Percentiles rank a stretch among this genome's conserved stretches.
These are phyloP conservation scores for Periophthalmus modestus DNA, from an alignment of 2,113 vertebrate species.

Conservation along the genomic window DNA sequence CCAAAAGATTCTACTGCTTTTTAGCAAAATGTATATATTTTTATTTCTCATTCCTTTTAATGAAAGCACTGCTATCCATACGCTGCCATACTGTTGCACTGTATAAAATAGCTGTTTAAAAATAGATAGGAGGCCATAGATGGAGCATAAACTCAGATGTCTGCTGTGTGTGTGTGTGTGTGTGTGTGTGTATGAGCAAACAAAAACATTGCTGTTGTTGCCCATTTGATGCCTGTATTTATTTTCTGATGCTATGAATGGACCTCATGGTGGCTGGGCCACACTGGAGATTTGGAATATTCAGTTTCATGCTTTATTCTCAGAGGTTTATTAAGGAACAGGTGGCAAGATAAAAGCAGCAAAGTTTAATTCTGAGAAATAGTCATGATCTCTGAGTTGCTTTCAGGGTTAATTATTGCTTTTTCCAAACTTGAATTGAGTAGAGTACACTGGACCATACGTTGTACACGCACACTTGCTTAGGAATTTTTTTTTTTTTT, in stretches of 20 bases:
- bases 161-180: conserved; percentile 66
- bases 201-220: conserved; percentile 59
- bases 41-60: conserved; percentile 69
- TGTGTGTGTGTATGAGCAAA: conserved; percentile 64
- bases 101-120: conserved; percentile 69
- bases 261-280: conserved; percentile 79
- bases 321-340: conserved; percentile 68
- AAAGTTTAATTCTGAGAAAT: conserved; percentile 54
- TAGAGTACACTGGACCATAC: conserved; percentile 74
- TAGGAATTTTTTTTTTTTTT: conserved; percentile 60
- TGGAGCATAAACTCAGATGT: conserved; percentile 59
- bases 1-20: conserved; percentile 74
- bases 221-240: conserved; percentile 76
- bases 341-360: conserved; percentile 44
- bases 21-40: conserved; percentile 69
- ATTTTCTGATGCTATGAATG: conserved; percentile 71
- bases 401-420: conserved; percentile 67
- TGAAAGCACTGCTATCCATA: conserved; percentile 78
- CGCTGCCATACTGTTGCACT: conserved; percentile 77
- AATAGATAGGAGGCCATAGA: conserved; percentile 60
- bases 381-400: conserved; percentile 52
- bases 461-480: conserved; percentile 67
- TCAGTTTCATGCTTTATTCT: conserved; percentile 60
- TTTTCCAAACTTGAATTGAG: conserved; percentile 76
- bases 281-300: conserved; percentile 61